Percentiles rank a stretch among this genome's conserved stretches.
Evolutionary conservation across 2,797 vertebrate species (phyloP).

Genomic region (Gallinago stenura): DNA sequence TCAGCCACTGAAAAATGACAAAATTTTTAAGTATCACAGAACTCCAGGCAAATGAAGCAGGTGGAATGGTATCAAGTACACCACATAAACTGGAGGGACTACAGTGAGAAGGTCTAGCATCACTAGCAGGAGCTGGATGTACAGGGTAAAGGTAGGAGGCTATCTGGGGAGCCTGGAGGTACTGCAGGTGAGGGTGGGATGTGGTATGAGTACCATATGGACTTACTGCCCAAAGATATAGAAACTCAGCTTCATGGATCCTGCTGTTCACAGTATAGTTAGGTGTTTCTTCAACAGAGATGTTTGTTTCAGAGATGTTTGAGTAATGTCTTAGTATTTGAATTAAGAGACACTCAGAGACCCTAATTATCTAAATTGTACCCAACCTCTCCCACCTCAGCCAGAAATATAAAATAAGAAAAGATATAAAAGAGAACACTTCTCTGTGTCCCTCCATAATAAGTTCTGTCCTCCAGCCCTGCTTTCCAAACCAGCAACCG

Average conservation of each 20-base stretch:
- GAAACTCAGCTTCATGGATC: not conserved
- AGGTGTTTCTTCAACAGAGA: not conserved
- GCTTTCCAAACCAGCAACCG: not conserved
- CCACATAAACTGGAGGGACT: not conserved
- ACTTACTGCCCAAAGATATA: not conserved
- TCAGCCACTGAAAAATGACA: not conserved
- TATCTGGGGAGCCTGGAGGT: not conserved
- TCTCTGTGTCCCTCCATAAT: not conserved
- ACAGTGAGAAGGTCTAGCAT: not conserved
- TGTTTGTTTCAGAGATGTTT: not conserved
- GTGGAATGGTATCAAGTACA: not conserved
- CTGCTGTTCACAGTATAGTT: not conserved
- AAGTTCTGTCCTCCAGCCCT: not conserved
- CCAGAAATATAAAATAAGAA: not conserved
- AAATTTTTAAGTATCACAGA: not conserved
- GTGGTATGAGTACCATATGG: not conserved
- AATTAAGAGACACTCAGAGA: not conserved
- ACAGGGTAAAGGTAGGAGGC: not conserved
- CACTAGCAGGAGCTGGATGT: not conserved
- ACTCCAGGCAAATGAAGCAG: not conserved
- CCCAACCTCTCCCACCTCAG: not conserved
- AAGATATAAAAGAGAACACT: not conserved
- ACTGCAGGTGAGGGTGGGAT: not conserved
- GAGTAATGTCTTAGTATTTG: not conserved
- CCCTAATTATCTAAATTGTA: accelerated